Conservation (phyloP, 2,113 vertebrate genomes). For the Murina feae region DNA sequence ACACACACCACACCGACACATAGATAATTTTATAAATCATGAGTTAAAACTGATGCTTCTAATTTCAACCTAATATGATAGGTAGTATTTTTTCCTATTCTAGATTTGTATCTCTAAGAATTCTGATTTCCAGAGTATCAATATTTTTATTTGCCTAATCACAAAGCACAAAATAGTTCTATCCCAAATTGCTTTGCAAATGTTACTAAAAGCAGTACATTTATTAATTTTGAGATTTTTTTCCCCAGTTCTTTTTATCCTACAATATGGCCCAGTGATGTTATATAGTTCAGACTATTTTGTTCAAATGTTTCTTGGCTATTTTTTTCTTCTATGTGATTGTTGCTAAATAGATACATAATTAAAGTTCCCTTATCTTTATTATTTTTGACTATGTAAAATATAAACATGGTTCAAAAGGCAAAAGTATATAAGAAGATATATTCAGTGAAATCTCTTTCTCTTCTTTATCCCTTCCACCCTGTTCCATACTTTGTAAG, state of each 20-base stretch:
- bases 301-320: background rate
- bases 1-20: background rate
- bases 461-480: background rate
- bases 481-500: background rate
- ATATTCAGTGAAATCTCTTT: background rate
- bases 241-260: background rate
- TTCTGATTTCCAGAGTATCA: background rate
- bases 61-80: background rate
- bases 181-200: background rate
- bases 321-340: background rate
- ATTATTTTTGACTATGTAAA: slow-evolving; percentile 10
- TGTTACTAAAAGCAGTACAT: background rate
- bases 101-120: background rate
- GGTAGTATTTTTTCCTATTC: background rate
- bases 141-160: background rate
- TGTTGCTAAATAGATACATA: background rate
- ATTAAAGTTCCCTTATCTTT: background rate
- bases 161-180: background rate
- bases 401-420: background rate
- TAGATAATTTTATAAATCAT: background rate
- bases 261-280: background rate
- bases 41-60: background rate
- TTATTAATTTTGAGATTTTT: slow-evolving; percentile 2
- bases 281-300: background rate
- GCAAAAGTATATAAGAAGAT: background rate